Conservation (phyloP, 2,113 vertebrate species). For the Catharus bicknelli region DNA sequence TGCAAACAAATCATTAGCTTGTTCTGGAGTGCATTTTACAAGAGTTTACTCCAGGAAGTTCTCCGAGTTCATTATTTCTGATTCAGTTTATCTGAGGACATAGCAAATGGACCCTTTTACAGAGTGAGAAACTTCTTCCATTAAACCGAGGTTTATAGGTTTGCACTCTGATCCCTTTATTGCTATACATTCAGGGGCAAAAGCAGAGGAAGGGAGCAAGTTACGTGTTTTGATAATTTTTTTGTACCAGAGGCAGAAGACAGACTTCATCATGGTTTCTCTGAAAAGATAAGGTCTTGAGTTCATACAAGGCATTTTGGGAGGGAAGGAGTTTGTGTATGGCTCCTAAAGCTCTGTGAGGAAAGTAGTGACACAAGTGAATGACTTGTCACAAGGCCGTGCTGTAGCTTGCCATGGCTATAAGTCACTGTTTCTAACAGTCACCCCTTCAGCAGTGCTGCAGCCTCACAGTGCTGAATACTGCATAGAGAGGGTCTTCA, state of each 20-base stretch:
- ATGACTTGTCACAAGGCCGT: slow-evolving; percentile 1
- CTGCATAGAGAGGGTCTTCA: background rate
- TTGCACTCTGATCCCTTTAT: background rate
- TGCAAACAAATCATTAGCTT: background rate
- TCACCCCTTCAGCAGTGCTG: background rate
- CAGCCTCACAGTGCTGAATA: background rate
- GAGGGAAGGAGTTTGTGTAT: background rate
- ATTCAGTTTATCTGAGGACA: background rate
- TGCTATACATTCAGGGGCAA: background rate
- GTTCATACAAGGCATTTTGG: background rate
- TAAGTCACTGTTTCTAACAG: background rate
- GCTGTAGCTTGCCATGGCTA: background rate
- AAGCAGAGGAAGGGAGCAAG: background rate
- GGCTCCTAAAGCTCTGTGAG: background rate
- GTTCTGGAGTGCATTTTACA: background rate
- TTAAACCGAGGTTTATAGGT: background rate
- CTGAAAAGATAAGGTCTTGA: background rate
- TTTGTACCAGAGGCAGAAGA: background rate
- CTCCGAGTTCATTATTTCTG: background rate
- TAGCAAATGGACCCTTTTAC: background rate
- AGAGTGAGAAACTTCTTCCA: background rate
- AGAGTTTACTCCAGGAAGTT: background rate
- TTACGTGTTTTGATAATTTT: background rate
- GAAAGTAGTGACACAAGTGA: background rate
- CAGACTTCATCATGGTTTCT: background rate